Percentiles rank a stretch among this genome's conserved stretches.
Conservation (phyloP, 2,888 invertebrate genomes). For the Abscondita cerata region DNA sequence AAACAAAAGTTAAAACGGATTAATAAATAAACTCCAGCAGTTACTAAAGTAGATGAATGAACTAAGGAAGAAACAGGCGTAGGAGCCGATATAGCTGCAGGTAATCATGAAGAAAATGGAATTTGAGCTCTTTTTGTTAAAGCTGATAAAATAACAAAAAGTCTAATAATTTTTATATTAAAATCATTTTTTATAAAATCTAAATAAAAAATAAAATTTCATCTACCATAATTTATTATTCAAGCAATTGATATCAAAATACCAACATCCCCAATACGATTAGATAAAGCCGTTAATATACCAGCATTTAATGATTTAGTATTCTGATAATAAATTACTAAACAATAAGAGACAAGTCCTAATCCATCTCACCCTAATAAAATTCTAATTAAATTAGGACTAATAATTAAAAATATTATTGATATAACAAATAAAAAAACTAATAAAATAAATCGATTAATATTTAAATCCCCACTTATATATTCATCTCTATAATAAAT, state of each 20-base stretch:
- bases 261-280: constrained; percentile 64
- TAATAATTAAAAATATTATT: constrained; percentile 72
- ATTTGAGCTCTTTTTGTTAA: constrained; percentile 83
- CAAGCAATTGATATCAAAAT: constrained; percentile 62
- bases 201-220: constrained; percentile 52
- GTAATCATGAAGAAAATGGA: constrained; percentile 80
- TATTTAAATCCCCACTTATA: constrained; percentile 62
- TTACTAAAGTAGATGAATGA: constrained; percentile 82
- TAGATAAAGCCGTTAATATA: constrained; percentile 53
- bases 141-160: constrained; percentile 66
- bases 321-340: constrained; percentile 76
- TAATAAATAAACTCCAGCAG: constrained; percentile 76
- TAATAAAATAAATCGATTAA: constrained; percentile 70
- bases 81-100: constrained; percentile 78
- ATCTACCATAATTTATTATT: constrained; percentile 52
- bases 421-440: constrained; percentile 71
- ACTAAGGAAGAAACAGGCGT: constrained; percentile 74
- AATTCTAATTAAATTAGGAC: constrained; percentile 73
- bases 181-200: constrained; percentile 60
- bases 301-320: constrained; percentile 61
- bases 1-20: constrained; percentile 71
- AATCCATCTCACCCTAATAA: constrained; percentile 75
- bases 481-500: constrained; percentile 70
- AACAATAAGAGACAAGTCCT: constrained; percentile 68
- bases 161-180: constrained; percentile 52